These are phyloP conservation scores for Cephus pulcher DNA, from an alignment of 2,888 invertebrate genomes.

Conservation along the genomic window DNA sequence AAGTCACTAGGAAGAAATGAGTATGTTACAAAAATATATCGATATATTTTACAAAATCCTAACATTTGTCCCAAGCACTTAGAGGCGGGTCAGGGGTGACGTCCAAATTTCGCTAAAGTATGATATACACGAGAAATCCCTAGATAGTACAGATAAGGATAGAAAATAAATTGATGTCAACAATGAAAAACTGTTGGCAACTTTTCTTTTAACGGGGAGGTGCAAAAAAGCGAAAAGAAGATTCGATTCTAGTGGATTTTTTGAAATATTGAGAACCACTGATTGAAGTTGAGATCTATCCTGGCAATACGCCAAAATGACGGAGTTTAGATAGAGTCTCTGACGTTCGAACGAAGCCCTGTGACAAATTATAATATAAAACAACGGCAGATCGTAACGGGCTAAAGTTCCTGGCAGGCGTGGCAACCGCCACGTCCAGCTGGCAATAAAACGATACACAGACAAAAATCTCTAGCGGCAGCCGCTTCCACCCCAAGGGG, in stretches of 20 bases:
- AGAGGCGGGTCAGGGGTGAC: background rate
- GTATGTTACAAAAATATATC: background rate
- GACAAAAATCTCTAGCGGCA: background rate
- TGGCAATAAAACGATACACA: slow-evolving; percentile 37
- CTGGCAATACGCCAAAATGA: slow-evolving; percentile 24
- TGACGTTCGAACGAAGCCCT: slow-evolving; percentile 13
- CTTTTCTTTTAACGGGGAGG: slow-evolving; percentile 12
- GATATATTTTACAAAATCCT: background rate
- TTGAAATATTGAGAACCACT: background rate
- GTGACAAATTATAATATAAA: slow-evolving; percentile 39
- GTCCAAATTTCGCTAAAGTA: background rate
- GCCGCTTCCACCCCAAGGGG: background rate
- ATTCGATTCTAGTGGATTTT: background rate
- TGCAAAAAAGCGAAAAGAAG: background rate
- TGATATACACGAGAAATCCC: background rate
- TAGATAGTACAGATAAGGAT: background rate
- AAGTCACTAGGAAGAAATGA: background rate
- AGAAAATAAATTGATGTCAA: background rate
- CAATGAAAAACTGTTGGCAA: background rate
- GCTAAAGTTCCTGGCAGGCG: background rate
- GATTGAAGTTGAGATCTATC: slow-evolving; percentile 17
- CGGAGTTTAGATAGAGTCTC: background rate
- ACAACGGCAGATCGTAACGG: slow-evolving; percentile 31
- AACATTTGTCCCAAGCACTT: background rate
- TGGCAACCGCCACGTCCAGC: slow-evolving; percentile 19